Conservation (phyloP, 2,113 vertebrate species). For the Pan paniscus region DNA sequence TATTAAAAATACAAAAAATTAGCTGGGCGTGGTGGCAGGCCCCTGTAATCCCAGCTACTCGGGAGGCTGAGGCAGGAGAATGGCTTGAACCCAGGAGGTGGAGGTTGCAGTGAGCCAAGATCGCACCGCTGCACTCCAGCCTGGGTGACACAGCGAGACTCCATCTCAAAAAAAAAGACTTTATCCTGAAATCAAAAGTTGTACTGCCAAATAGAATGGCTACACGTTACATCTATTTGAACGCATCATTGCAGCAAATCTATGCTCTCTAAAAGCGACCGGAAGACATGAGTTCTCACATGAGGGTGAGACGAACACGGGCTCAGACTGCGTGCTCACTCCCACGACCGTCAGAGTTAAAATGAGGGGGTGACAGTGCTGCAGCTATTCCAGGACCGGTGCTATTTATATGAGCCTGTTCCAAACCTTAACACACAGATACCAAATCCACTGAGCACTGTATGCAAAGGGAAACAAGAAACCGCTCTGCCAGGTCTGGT, state of each 20-base stretch:
- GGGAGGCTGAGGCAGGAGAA: too few species aligned
- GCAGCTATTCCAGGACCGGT: neutral
- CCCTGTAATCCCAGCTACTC: too few species aligned
- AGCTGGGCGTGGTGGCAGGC: too few species aligned
- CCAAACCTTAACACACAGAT: neutral
- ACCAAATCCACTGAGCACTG: neutral
- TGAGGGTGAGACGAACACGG: neutral
- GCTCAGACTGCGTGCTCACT: too few species aligned
- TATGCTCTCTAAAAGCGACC: rapidly evolving
- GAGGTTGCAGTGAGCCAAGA: too few species aligned
- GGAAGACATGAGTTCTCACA: rapidly evolving
- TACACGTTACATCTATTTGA: too few species aligned
- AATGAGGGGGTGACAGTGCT: neutral
- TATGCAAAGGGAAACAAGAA: neutral
- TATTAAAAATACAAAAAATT: too few species aligned
- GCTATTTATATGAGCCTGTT: neutral
- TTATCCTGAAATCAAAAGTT: neutral
- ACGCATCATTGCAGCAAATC: rapidly evolving
- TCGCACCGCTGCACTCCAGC: too few species aligned
- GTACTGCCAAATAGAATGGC: rapidly evolving
- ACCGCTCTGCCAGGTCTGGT: neutral
- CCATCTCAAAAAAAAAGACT: too few species aligned
- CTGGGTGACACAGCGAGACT: too few species aligned
- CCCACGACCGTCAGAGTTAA: neutral
- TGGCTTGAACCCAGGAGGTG: too few species aligned